Percentiles rank a stretch among this genome's conserved stretches.
These are phyloP conservation scores for Microchirus variegatus DNA, from an alignment of 2,797 vertebrate genomes.

Conservation along the genomic window DNA sequence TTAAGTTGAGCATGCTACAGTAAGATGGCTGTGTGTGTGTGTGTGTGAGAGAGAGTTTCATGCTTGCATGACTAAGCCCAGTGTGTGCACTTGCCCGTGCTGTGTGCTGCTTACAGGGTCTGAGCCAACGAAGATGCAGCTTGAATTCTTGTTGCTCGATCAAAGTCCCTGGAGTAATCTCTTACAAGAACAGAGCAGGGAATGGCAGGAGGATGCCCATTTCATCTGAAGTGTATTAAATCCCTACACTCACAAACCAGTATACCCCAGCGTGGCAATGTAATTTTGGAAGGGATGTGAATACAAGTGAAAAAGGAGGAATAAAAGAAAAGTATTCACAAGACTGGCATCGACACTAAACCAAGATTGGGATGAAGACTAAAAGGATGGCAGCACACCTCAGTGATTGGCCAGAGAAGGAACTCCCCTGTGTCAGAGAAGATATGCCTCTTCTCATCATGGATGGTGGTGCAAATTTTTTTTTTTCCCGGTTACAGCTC, in stretches of 20 bases:
- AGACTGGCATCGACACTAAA: constrained; percentile 59
- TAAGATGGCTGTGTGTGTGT: constrained; percentile 14
- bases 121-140: constrained; percentile 45
- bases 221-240: constrained; percentile 73
- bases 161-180: constrained; percentile 70
- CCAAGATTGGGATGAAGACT: constrained; percentile 62
- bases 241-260: constrained; percentile 55
- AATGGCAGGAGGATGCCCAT: constrained; percentile 54
- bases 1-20: constrained; percentile 28
- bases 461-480: constrained; percentile 59
- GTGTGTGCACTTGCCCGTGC: constrained; percentile 8
- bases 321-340: constrained; percentile 55
- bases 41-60: not conserved
- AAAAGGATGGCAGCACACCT: constrained; percentile 49
- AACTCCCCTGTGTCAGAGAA: constrained; percentile 67
- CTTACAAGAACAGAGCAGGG: constrained; percentile 58
- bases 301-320: constrained; percentile 28
- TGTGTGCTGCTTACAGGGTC: constrained; percentile 34
- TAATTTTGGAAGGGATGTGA: constrained; percentile 46
- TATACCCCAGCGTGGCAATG: constrained; percentile 38
- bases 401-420: constrained; percentile 55
- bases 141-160: constrained; percentile 55
- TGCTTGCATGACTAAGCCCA: constrained; percentile 18
- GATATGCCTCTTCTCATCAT: constrained; percentile 74
- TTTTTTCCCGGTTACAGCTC: constrained; percentile 71